Conservation (phyloP, 2,888 invertebrate species). For the Oscheius sp. region DNA sequence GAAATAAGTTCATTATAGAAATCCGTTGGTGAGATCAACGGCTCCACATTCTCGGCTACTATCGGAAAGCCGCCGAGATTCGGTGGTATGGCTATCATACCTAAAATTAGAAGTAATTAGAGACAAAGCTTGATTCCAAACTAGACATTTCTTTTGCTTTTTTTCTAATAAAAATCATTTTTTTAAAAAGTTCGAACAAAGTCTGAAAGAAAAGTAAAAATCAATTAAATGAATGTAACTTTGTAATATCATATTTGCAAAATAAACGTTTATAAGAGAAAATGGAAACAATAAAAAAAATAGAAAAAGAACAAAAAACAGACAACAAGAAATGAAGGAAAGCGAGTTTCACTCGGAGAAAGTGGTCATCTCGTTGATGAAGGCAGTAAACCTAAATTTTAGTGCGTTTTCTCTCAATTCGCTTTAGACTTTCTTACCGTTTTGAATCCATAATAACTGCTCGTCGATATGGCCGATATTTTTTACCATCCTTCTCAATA, state of each 20-base stretch:
- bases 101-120: background rate
- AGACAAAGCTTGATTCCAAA: background rate
- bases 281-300: no score
- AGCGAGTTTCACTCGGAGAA: background rate
- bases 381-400: conserved; percentile 20
- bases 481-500: conserved; percentile 54
- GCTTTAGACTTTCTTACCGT: conserved; percentile 1
- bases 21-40: conserved; percentile 6
- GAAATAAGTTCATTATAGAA: conserved; percentile 23
- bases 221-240: background rate
- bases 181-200: background rate
- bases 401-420: background rate
- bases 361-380: conserved; percentile 8
- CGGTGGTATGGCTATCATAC: conserved; percentile 1
- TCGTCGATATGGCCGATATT: conserved; percentile 58
- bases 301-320: no score
- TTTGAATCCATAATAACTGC: conserved; percentile 47
- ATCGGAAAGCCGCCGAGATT: conserved; percentile 12
- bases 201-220: background rate
- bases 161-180: no score
- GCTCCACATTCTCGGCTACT: conserved; percentile 2
- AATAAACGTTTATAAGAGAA: no score
- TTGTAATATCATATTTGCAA: no score
- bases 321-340: no score
- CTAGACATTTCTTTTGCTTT: background rate